Conservation (phyloP, 2,888 invertebrate species). For the Boloria selene region DNA sequence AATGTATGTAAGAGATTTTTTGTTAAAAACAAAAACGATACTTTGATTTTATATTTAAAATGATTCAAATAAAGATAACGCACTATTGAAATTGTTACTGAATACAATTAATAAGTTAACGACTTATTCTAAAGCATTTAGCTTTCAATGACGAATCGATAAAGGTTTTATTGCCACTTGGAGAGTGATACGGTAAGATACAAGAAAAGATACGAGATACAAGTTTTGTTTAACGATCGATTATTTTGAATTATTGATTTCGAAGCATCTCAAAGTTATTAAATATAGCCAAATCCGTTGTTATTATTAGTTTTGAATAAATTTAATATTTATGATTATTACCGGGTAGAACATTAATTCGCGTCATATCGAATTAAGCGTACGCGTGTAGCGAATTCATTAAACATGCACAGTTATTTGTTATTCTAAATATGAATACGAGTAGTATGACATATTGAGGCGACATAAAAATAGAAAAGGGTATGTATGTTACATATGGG, state of each 20-base stretch:
- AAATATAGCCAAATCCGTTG: background rate
- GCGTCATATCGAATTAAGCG: constrained; percentile 9
- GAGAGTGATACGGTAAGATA: no score
- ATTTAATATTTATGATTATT: background rate
- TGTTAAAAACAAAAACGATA: constrained; percentile 6
- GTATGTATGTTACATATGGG: constrained; percentile 35
- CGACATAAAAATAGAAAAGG: constrained; percentile 24
- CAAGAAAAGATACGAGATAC: constrained; percentile 4
- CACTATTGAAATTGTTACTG: no score
- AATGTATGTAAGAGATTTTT: constrained; percentile 15
- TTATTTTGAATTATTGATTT: constrained; percentile 6
- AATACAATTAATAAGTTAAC: background rate
- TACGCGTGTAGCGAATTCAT: constrained; percentile 3
- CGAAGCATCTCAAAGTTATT: background rate
- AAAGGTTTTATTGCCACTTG: constrained; percentile 29
- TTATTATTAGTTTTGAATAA: background rate
- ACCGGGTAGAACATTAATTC: background rate
- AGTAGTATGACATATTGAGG: constrained; percentile 6
- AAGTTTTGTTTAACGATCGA: constrained; percentile 12
- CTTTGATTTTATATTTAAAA: background rate
- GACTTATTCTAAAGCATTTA: constrained; percentile 11
- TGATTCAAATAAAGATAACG: no score
- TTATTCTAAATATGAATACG: constrained; percentile 14
- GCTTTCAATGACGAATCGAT: constrained; percentile 37
- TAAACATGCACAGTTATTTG: constrained; percentile 16